phyloP scores from a whole-genome alignment of 2,888 invertebrate species.

The Meteorus colon region DNA sequence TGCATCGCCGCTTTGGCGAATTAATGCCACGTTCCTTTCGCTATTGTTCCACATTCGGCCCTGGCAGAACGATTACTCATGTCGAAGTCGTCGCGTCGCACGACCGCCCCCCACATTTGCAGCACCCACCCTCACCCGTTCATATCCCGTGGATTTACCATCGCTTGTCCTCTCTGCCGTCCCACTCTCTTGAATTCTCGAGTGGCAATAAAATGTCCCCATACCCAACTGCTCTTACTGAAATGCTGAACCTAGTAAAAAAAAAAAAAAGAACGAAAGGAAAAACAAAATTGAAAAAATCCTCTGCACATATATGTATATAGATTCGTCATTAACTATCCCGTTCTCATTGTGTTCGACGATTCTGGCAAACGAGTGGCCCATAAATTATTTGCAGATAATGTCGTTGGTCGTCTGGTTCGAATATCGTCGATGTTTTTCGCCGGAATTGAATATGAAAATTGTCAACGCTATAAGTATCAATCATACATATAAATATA shows the following conservation, averaged over 20 bases:
- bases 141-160: conserved; percentile 27
- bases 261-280: background rate
- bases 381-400: conserved; percentile 53
- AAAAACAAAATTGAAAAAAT: conserved; percentile 6
- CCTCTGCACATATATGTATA: conserved; percentile 33
- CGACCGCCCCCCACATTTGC: background rate
- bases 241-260: conserved; percentile 23
- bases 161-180: conserved; percentile 1
- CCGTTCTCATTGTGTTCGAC: conserved; percentile 49
- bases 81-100: conserved; percentile 45
- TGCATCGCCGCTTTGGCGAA: conserved; percentile 23
- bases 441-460: background rate
- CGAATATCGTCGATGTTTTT: conserved; percentile 42
- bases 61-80: conserved; percentile 47
- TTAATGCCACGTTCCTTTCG: conserved; percentile 29
- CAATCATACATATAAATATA: no score
- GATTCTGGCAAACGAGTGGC: conserved; percentile 48
- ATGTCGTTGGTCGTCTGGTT: conserved; percentile 43
- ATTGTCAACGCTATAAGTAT: background rate
- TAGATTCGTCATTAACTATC: conserved; percentile 49
- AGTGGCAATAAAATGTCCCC: conserved; percentile 41
- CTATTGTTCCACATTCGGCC: conserved; percentile 50
- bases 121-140: conserved; percentile 16
- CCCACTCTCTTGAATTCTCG: conserved; percentile 27
- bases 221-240: conserved; percentile 12